Evolutionary conservation across 2,113 vertebrate species (phyloP).

Genomic region (Scopus umbretta): DNA sequence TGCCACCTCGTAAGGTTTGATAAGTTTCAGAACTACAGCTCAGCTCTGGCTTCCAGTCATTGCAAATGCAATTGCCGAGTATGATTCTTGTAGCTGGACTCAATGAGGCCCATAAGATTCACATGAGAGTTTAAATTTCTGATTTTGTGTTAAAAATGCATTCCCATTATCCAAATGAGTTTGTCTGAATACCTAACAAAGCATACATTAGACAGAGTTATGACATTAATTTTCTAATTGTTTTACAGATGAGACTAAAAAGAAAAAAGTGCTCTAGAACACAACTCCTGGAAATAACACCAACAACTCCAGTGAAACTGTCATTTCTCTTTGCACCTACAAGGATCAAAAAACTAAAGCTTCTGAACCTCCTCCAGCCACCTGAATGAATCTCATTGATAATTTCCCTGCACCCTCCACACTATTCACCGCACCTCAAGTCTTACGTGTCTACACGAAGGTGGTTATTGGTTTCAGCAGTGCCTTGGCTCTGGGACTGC

Average conservation of each 20-base stretch:
- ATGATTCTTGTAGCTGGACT: background rate
- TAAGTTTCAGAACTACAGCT: background rate
- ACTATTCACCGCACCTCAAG: background rate
- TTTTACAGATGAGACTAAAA: background rate
- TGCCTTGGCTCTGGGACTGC: background rate
- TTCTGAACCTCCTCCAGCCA: background rate
- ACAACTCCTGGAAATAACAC: background rate
- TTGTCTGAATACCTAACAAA: background rate
- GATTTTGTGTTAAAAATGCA: background rate
- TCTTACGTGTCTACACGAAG: background rate
- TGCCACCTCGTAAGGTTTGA: background rate
- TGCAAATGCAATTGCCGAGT: background rate
- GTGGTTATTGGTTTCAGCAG: background rate
- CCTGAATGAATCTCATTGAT: background rate
- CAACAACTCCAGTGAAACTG: background rate
- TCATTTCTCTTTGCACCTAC: background rate
- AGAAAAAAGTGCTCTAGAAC: background rate
- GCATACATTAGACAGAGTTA: background rate
- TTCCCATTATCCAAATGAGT: background rate
- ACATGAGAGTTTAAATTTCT: background rate
- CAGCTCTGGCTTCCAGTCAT: background rate
- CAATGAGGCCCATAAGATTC: background rate
- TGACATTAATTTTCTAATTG: background rate
- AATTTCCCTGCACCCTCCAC: background rate
- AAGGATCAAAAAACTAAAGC: background rate